Evolutionary conservation across 2,888 invertebrate genomes (phyloP), one percentile per base, ranked within the genome.

Genomic region (Agriopis marginaria): DNA sequence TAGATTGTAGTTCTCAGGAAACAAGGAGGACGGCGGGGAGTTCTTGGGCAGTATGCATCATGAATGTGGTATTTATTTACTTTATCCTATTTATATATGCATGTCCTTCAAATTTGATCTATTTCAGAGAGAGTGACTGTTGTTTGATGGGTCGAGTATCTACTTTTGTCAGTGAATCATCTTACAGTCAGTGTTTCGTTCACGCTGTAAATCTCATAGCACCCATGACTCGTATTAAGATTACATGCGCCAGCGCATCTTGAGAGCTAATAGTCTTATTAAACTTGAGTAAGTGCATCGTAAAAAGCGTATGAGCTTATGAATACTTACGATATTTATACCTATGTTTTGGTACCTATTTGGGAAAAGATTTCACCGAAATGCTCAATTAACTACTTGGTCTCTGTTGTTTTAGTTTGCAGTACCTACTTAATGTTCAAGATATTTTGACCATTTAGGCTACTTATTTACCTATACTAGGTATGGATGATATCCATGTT

Each of bases 111-210:
- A 42, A 61, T 63, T 55, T 59, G 45, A 55, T 71, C 74, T 76
- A 77, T 76, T 75, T 74, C 63, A 44, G 74, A 45, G 54, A 53
- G 47, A 66, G 67, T 71, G 72, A 75, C 71, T 71, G 58, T 44
- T 60, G 53, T 39, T 12, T 53, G 64, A 65, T 56, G 72, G 77
- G 77, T 68, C 75, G 72, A 72, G 67, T 73, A 74, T 72, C 77
- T 71, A 72, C 74, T 70, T 62, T 39, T 59, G 77, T 73, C 71
- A 73, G 77, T 87, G 87, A 87, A 63, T 87, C 84, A 86, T 69
- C 78, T 77, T 77, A 76, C 75, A 75, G 72, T 72, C 73, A 63
- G 71, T 74, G 75, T 63, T 77, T 78, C 76, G 69, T 75, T 78
- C 75, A 74, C 51, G 66, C 6, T 49, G 54, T 70, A 66, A 70